phyloP scores from a whole-genome alignment of 2,888 invertebrate species.

The Lacanobia wlatinum region DNA sequence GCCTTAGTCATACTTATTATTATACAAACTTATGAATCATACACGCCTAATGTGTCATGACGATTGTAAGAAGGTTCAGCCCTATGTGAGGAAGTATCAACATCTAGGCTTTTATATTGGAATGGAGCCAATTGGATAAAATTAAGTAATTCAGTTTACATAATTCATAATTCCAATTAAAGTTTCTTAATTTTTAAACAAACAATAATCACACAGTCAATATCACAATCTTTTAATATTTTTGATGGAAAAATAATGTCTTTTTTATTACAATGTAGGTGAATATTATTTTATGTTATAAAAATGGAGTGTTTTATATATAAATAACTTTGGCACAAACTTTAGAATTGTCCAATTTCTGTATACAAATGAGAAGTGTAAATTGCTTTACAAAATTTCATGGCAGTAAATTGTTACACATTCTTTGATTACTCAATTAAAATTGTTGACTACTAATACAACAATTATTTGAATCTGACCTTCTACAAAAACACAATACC shows the following conservation, averaged over 20 bases:
- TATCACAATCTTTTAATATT: constrained; percentile 24
- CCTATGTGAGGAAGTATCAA: constrained; percentile 48
- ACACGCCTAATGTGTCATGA: constrained; percentile 55
- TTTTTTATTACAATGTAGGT: constrained; percentile 28
- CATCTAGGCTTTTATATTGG: constrained; percentile 31
- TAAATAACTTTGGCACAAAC: constrained; percentile 70
- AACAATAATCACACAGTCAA: constrained; percentile 22
- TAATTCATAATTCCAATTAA: constrained; percentile 16
- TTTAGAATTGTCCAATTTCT: constrained; percentile 54
- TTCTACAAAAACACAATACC: constrained; percentile 53
- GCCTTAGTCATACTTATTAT: constrained; percentile 66
- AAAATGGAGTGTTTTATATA: constrained; percentile 43
- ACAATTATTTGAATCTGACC: constrained; percentile 54
- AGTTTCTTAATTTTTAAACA: constrained; percentile 27
- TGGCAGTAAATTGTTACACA: constrained; percentile 62
- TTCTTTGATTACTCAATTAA: constrained; percentile 48
- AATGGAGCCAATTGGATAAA: constrained; percentile 32
- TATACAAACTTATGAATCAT: constrained; percentile 64
- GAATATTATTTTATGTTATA: constrained; percentile 35
- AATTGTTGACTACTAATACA: constrained; percentile 36
- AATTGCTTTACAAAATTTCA: constrained; percentile 42
- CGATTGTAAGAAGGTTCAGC: constrained; percentile 45
- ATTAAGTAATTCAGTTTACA: constrained; percentile 17
- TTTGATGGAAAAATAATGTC: constrained; percentile 27
- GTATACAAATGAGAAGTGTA: constrained; percentile 46